Base-by-base conservation (phyloP, 1,140 invertebrate genomes). In the Uloborus diversus region DNA sequence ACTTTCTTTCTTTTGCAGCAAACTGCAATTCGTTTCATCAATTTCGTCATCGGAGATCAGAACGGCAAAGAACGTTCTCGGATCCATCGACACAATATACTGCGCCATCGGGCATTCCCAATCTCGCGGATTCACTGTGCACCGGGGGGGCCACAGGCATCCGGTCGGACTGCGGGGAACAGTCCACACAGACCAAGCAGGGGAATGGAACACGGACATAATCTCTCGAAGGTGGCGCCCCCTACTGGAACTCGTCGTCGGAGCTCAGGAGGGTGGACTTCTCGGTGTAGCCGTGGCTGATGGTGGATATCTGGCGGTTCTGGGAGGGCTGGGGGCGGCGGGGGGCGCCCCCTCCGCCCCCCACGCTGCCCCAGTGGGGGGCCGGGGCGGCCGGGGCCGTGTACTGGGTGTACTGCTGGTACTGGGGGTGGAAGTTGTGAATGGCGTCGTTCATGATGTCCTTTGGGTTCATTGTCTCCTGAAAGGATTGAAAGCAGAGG, bases 401-500 rank as follows among this genome's bases (percentile, higher is more conserved):
- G 87, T 98, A 98, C 86, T 99, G 98, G 5, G 97, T 99, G 87
- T 99, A 99, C 87, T 99, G 97, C 88, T 99, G 97, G 88, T 99
- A 99, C 85, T 99, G 96, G 33, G 98, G 98, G 90, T 99, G 98
- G 91, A 99, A 99, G 89, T 99, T 99, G 89, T 99, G 98, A 87
- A 99, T 99, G 85, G 98, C 98, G 89, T 99, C 98, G 85, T 97
- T 98, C 97, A 99, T 99, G 86, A 99, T 99, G 88, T 99, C 98
- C 88, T 98, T 96, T 49, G 98, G 98, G 90, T 99, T 99, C 96
- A 99, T 99, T 4, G 98, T 99, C 92, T 99, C 98, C 94, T 96
- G 86, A 0, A 88, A 89, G 83, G 25, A 70, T 35, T 69, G 83
- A 83, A 61, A 27, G n/a, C 25, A 61, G n/a, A n/a, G n/a, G n/a